phyloP scores from a whole-genome alignment of 2,888 invertebrate genomes.

The Tipula unca region DNA sequence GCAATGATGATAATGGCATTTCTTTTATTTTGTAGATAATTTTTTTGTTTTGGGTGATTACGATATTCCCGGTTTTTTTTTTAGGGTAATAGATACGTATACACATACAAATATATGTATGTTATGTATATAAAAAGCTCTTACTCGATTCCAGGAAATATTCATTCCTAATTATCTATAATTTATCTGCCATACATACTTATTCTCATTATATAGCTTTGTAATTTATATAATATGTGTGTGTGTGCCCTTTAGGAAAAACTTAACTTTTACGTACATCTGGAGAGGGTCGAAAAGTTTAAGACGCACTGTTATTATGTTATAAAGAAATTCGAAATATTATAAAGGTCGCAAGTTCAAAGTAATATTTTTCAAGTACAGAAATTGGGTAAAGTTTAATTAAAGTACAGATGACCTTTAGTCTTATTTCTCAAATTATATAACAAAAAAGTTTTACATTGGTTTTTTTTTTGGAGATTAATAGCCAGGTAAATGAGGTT shows the following conservation, averaged over 20 bases:
- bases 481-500: background rate
- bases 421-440: background rate
- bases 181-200: background rate
- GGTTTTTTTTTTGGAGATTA: background rate
- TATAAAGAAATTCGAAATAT: too few relatives aligned
- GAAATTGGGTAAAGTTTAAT: background rate
- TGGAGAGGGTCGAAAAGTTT: background rate
- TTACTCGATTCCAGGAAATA: background rate
- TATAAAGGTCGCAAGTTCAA: too few relatives aligned
- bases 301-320: too few relatives aligned
- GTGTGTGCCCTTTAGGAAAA: background rate
- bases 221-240: too few relatives aligned
- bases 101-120: background rate
- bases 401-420: background rate
- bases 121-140: background rate
- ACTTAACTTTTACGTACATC: background rate
- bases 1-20: background rate
- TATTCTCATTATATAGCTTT: background rate
- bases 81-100: background rate
- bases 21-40: background rate
- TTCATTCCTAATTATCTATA: background rate
- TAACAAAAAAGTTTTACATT: background rate
- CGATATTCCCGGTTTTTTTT: background rate
- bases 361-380: too few relatives aligned
- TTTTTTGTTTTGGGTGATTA: background rate